Conservation (phyloP, 2,113 vertebrate genomes). For the Tilapia sparmanii region DNA sequence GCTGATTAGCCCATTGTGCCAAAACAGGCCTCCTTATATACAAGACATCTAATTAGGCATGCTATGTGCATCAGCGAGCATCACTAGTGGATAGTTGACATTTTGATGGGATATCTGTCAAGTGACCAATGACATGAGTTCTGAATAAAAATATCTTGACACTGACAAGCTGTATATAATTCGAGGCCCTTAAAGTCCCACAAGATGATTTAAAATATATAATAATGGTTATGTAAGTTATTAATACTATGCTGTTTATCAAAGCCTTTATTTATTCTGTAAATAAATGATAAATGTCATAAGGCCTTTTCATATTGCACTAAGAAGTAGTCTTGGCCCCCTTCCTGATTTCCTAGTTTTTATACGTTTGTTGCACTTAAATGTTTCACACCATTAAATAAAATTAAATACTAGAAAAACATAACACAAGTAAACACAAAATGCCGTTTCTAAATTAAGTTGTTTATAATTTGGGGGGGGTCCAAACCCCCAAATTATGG, state of each 20-base stretch:
- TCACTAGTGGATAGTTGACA: constrained; percentile 48
- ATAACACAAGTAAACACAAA: background rate
- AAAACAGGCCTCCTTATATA: constrained; percentile 42
- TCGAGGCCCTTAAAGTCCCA: background rate
- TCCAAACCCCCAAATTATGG: background rate
- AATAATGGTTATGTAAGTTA: background rate
- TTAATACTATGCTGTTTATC: background rate
- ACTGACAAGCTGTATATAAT: constrained; percentile 4
- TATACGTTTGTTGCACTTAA: background rate
- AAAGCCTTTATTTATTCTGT: background rate
- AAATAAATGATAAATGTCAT: background rate
- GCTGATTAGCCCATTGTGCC: constrained; percentile 61
- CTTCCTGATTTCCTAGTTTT: background rate
- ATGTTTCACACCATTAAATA: background rate
- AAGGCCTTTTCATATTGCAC: background rate
- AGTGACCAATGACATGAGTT: constrained; percentile 13
- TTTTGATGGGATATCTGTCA: constrained; percentile 47
- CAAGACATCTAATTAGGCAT: constrained; percentile 65
- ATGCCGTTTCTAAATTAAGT: background rate
- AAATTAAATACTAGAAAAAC: background rate
- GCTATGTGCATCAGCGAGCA: constrained; percentile 43
- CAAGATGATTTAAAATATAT: background rate
- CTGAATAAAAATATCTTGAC: constrained; percentile 16
- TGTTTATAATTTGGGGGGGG: background rate
- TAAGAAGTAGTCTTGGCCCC: background rate